Percentiles rank a stretch among this genome's conserved stretches.
phyloP scores from a whole-genome alignment of 2,888 invertebrate genomes.

The Diabrotica balteata region DNA sequence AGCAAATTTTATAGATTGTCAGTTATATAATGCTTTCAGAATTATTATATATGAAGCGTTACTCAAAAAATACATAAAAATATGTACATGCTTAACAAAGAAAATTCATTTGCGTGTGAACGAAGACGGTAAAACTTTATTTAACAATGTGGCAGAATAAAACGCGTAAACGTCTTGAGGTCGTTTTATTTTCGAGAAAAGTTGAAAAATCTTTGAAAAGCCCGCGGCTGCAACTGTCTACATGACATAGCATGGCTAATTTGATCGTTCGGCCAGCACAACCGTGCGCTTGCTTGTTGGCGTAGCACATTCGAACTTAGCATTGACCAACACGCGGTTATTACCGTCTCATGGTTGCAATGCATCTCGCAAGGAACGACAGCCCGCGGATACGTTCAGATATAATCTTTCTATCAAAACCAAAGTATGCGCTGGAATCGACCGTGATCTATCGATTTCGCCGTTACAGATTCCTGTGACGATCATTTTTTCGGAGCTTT shows the following conservation, averaged over 20 bases:
- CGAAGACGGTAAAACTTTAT: slow-evolving; percentile 1
- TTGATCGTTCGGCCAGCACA: slow-evolving; percentile 36
- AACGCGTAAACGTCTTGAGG: slow-evolving; percentile 31
- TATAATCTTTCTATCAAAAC: slow-evolving; percentile 57
- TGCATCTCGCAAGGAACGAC: slow-evolving; percentile 24
- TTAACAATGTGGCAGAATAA: slow-evolving; percentile 31
- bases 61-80: slow-evolving; percentile 10
- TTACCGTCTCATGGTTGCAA: slow-evolving; percentile 39
- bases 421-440: slow-evolving; percentile 48
- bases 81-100: slow-evolving; percentile 5
- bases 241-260: slow-evolving; percentile 43
- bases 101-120: slow-evolving; percentile 25
- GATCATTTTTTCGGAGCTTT: slow-evolving; percentile 34
- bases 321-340: slow-evolving; percentile 30
- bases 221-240: slow-evolving; percentile 39
- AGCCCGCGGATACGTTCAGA: slow-evolving; percentile 38
- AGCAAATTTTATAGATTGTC: too few species aligned
- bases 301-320: neutral
- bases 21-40: too few species aligned
- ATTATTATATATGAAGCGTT: neutral
- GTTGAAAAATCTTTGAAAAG: slow-evolving; percentile 37
- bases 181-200: slow-evolving; percentile 36
- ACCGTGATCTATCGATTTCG: slow-evolving; percentile 53
- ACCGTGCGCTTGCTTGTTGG: slow-evolving; percentile 8
- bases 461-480: slow-evolving; percentile 28